These are phyloP conservation scores for Enteromius unitaeniatus DNA, from an alignment of 2,797 vertebrate genomes.

Conservation along the genomic window DNA sequence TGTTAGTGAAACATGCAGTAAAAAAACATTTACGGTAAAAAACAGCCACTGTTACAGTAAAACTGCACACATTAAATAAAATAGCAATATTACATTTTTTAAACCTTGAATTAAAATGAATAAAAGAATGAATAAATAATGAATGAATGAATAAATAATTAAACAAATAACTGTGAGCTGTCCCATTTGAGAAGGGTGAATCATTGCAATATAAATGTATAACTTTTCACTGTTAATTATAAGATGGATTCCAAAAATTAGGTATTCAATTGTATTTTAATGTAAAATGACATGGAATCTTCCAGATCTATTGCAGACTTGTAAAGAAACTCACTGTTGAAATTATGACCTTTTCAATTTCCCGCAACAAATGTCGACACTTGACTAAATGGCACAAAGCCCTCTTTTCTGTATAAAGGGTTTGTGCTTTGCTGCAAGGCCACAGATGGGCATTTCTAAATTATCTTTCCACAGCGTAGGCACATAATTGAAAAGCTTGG, in stretches of 20 bases:
- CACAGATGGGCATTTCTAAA: slow-evolving; percentile 48
- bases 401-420: slow-evolving; percentile 1
- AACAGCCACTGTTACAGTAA: background rate
- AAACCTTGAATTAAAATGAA: too few species aligned
- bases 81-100: too few species aligned
- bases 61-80: background rate
- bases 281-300: too few species aligned
- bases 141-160: too few species aligned
- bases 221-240: background rate
- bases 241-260: background rate
- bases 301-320: too few species aligned
- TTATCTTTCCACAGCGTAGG: slow-evolving; percentile 22
- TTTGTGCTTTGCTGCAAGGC: slow-evolving; percentile 3
- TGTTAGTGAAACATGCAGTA: background rate
- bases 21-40: background rate
- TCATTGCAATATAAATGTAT: background rate
- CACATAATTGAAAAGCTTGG: slow-evolving; percentile 47
- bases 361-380: background rate
- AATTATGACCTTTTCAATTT: background rate
- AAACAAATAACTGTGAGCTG: background rate
- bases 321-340: background rate
- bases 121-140: too few species aligned
- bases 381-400: background rate
- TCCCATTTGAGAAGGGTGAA: background rate
- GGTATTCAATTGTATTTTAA: background rate